Percentiles rank a stretch among this genome's conserved stretches.
Evolutionary conservation across 1,140 invertebrate species (phyloP).

Genomic region (Conus ventricosus): DNA sequence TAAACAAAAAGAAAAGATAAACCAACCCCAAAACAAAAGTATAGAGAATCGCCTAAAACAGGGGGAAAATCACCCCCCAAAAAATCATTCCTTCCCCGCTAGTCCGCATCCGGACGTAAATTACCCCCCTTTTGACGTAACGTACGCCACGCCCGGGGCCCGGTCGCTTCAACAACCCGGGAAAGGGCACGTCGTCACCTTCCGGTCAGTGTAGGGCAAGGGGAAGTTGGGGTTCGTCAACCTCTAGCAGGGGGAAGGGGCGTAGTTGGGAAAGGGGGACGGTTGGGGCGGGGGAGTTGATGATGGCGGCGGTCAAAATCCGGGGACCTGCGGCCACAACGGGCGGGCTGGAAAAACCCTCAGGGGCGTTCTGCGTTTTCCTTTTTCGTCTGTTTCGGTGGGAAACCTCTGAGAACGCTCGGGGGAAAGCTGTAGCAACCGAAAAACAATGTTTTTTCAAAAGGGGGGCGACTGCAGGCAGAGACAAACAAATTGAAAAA

Average conservation of each 20-base stretch:
- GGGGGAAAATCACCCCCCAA: background rate
- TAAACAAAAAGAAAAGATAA: too few species aligned
- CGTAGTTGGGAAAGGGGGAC: background rate
- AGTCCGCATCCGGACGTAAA: background rate
- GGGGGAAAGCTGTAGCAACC: background rate
- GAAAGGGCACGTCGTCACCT: conserved; percentile 9
- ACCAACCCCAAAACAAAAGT: too few species aligned
- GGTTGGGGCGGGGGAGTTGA: background rate
- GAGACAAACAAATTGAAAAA: too few species aligned
- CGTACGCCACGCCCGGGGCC: background rate
- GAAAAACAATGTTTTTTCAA: background rate
- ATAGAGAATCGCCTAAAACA: too few species aligned
- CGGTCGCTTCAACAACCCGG: background rate
- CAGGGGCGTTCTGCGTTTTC: background rate
- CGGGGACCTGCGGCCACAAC: background rate
- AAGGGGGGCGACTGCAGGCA: too few species aligned
- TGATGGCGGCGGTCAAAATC: background rate
- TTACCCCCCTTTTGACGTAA: background rate
- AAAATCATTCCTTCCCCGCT: background rate
- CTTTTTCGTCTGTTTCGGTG: background rate
- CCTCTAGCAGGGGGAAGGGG: conserved; percentile 6
- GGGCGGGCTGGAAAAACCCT: too few species aligned
- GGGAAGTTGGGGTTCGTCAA: background rate
- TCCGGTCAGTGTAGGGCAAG: conserved; percentile 19
- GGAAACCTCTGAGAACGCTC: background rate